These are phyloP conservation scores for Drosophila micromelanica DNA, from an alignment of 1,140 invertebrate species.

Conservation along the genomic window DNA sequence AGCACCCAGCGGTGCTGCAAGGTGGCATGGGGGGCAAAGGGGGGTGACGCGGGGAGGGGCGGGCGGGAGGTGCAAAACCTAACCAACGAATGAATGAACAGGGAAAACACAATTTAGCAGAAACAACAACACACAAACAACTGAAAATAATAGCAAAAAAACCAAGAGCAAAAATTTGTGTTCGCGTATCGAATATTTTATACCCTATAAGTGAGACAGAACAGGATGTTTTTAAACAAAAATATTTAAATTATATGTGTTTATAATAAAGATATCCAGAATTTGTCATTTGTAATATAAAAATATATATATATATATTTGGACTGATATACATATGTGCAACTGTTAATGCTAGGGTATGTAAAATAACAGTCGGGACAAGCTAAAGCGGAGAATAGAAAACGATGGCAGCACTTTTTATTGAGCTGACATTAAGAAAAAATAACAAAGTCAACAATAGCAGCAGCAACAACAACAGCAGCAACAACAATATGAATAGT, in stretches of 20 bases:
- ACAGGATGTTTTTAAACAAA: too few species aligned
- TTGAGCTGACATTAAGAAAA: slow-evolving; percentile 81
- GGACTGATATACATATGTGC: too few species aligned
- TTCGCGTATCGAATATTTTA: background rate
- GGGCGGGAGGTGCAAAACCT: slow-evolving; percentile 29
- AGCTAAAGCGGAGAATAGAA: slow-evolving; percentile 59
- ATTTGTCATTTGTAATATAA: too few species aligned
- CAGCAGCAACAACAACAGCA: slow-evolving; percentile 31
- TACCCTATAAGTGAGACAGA: background rate
- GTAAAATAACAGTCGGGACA: too few species aligned
- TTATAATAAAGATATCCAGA: too few species aligned
- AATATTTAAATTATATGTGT: too few species aligned
- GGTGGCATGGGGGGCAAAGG: background rate
- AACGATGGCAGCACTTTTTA: slow-evolving; percentile 73
- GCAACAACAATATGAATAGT: slow-evolving; percentile 47
- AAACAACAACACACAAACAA: slow-evolving; percentile 65
- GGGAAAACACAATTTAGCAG: slow-evolving; percentile 81
- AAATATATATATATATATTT: too few species aligned
- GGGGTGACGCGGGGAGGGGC: background rate
- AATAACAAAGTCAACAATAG: slow-evolving; percentile 79
- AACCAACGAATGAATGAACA: slow-evolving; percentile 78
- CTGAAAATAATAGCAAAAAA: slow-evolving; percentile 8
- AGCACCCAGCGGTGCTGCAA: background rate
- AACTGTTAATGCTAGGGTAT: too few species aligned
- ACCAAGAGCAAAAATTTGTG: slow-evolving; percentile 4